Conservation (phyloP, 2,888 invertebrate species). For the Amphipyra berbera region DNA sequence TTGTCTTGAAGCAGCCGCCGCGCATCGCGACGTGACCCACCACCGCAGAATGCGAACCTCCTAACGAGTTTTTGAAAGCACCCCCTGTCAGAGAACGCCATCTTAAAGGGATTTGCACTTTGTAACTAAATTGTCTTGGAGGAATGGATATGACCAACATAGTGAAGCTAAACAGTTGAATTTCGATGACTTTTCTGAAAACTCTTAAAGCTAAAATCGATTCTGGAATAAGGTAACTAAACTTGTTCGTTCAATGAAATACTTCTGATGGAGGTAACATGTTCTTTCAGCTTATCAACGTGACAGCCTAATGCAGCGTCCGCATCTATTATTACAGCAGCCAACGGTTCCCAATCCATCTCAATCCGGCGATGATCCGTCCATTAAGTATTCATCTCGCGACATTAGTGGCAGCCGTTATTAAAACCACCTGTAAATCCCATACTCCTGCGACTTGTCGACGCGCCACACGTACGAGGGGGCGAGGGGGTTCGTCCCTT, state of each 20-base stretch:
- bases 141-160: constrained; percentile 68
- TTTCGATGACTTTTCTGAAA: constrained; percentile 21
- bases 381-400: constrained; percentile 89
- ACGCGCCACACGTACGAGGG: constrained; percentile 82
- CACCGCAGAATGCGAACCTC: constrained; percentile 83
- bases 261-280: constrained; percentile 7
- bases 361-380: constrained; percentile 78
- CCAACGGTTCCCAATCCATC: constrained; percentile 74
- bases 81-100: constrained; percentile 79
- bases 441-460: constrained; percentile 78
- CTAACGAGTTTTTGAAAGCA: constrained; percentile 89
- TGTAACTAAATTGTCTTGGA: constrained; percentile 80
- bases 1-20: constrained; percentile 73
- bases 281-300: constrained; percentile 21
- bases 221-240: constrained; percentile 1
- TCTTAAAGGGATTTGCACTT: constrained; percentile 88
- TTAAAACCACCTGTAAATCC: constrained; percentile 90
- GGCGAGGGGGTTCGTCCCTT: constrained; percentile 73
- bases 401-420: constrained; percentile 87
- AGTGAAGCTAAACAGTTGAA: constrained; percentile 25
- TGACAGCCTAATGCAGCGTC: constrained; percentile 51
- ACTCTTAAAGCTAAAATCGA: not conserved
- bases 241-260: too few relatives aligned
- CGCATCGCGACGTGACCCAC: constrained; percentile 82
- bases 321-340: constrained; percentile 72